Evolutionary conservation across 2,888 invertebrate species (phyloP), one percentile per base, ranked within the genome.

Genomic region (Ypsolopha scabrella): DNA sequence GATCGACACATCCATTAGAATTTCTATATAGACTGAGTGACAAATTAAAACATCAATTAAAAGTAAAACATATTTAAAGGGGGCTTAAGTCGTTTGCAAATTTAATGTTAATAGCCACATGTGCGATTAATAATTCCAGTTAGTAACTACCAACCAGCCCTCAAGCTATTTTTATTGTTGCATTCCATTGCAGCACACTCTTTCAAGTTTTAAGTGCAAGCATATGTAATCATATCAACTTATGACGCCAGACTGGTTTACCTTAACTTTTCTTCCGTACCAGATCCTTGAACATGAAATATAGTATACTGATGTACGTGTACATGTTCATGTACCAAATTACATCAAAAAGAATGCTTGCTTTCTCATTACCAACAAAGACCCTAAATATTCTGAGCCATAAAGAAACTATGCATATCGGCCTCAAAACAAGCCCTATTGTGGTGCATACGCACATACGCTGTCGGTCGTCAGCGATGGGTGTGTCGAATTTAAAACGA

Each of bases 401-500:
- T 48, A 48, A 48, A 48, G 37, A 13, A 48, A 46, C 46, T 46
- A 36, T 35, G 14, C 13, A 43, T 24, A 9, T 41, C 34, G 76
- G 74, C 78, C 77, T 67, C 73, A 70, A 72, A 73, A 69, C 75
- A 73, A 62, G 71, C 72, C 71, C 79, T 70, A 80, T 80, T 83
- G 82, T 80, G 62, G 65, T 55, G 55, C 57, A 68, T 68, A 74
- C 73, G 68, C 70, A 55, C 57, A 68, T 68, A 74, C 73, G 68
- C 70, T 71, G 72, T 77, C 78, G 56, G 65, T 59, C 35, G 41
- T 6, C 38, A n/a, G 34, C 43, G 9, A 36, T 14, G 10, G 59
- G 59, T 80, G 83, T 82, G 78, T 76, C 85, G 79, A 85, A 85
- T 85, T 75, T 68, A 76, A 75, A 75, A 74, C 74, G 65, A 67